These are phyloP conservation scores for Ictalurus punctatus DNA, from an alignment of 2,113 vertebrate genomes.

Conservation along the genomic window DNA sequence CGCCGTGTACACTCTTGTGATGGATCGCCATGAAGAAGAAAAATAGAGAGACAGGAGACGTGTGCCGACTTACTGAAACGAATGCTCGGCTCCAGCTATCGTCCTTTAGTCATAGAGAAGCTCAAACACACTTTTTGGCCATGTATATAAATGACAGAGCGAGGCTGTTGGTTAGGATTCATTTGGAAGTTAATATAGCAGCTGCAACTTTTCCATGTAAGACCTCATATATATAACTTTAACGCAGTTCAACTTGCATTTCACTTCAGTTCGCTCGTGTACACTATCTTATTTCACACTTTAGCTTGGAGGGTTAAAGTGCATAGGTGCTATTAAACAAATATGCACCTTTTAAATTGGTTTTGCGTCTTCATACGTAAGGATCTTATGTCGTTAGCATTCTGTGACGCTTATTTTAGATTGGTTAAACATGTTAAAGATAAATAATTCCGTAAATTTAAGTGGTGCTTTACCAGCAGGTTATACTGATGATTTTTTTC, in stretches of 20 bases:
- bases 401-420: background rate
- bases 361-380: background rate
- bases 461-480: background rate
- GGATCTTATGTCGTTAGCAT: background rate
- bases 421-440: background rate
- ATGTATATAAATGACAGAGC: background rate
- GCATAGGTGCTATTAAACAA: no score
- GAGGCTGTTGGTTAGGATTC: background rate
- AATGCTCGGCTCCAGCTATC: background rate
- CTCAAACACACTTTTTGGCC: background rate
- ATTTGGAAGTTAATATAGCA: background rate
- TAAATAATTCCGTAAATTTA: background rate
- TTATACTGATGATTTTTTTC: background rate
- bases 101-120: background rate
- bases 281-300: background rate
- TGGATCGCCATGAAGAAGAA: background rate
- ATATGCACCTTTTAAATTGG: background rate
- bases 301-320: background rate
- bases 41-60: constrained; percentile 10
- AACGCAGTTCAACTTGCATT: background rate
- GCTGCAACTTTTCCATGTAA: background rate
- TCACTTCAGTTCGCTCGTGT: background rate
- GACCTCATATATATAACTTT: background rate
- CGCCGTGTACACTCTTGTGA: constrained; percentile 20
- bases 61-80: background rate